Conservation (phyloP, 2,797 vertebrate species). For the Atherinosoma microstoma region DNA sequence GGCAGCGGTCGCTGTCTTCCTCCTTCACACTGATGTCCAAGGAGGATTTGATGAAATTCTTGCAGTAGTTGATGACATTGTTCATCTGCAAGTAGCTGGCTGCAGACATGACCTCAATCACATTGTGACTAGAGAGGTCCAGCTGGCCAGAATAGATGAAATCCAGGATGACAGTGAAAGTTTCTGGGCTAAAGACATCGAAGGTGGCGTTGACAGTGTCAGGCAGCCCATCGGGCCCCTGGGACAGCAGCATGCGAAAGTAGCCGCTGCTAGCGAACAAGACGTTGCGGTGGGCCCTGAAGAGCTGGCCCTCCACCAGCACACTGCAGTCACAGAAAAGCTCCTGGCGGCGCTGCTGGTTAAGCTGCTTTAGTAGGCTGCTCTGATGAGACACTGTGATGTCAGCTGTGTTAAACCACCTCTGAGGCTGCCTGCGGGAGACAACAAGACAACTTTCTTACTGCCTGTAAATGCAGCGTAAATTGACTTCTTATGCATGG, state of each 20-base stretch:
- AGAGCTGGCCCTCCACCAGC: constrained; percentile 93
- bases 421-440: constrained; percentile 80
- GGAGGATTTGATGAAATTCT: constrained; percentile 96
- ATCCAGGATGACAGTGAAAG: constrained; percentile 94
- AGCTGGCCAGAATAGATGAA: constrained; percentile 96
- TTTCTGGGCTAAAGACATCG: constrained; percentile 93
- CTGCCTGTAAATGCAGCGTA: constrained; percentile 4
- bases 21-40: constrained; percentile 93
- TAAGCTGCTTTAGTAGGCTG: constrained; percentile 92
- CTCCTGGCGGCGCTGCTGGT: constrained; percentile 93
- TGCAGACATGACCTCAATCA: constrained; percentile 98
- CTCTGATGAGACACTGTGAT: constrained; percentile 93
- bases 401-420: constrained; percentile 87
- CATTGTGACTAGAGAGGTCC: constrained; percentile 93
- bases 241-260: constrained; percentile 96
- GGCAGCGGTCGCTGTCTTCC: constrained; percentile 77
- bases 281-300: constrained; percentile 95
- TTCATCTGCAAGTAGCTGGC: constrained; percentile 99
- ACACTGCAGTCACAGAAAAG: constrained; percentile 97
- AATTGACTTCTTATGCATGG: constrained; percentile 9
- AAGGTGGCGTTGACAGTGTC: constrained; percentile 91
- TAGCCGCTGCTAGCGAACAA: constrained; percentile 96
- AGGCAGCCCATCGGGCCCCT: constrained; percentile 79
- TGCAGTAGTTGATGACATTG: constrained; percentile 95
- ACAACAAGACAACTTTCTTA: constrained; percentile 47